These are phyloP conservation scores for Chrysodeixis includens DNA, from an alignment of 2,888 invertebrate genomes.

Conservation along the genomic window DNA sequence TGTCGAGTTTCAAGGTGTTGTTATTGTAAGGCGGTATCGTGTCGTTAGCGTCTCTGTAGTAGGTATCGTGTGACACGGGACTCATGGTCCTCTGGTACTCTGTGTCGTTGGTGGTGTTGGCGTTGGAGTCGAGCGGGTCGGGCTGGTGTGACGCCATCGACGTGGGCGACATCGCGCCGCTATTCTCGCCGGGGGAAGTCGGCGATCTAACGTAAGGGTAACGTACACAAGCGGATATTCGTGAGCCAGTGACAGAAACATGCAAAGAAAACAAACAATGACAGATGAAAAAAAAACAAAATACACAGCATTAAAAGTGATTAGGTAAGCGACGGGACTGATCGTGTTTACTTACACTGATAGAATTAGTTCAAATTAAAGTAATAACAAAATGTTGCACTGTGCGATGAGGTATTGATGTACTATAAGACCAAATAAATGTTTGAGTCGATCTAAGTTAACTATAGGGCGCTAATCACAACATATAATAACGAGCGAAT, in stretches of 20 bases:
- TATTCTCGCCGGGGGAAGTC: conserved; percentile 79
- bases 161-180: conserved; percentile 85
- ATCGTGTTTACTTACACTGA: conserved; percentile 61
- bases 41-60: conserved; percentile 80
- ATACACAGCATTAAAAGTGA: conserved; percentile 67
- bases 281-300: conserved; percentile 77
- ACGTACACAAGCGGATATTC: conserved; percentile 86
- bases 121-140: conserved; percentile 74
- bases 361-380: conserved; percentile 66
- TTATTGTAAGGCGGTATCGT: conserved; percentile 80
- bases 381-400: conserved; percentile 68
- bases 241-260: conserved; percentile 88
- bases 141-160: conserved; percentile 76
- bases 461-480: conserved; percentile 69
- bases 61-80: conserved; percentile 90
- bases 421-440: conserved; percentile 52
- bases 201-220: conserved; percentile 84
- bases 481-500: conserved; percentile 63
- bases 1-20: conserved; percentile 85
- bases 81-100: conserved; percentile 82
- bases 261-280: conserved; percentile 85
- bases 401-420: conserved; percentile 62
- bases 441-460: conserved; percentile 59
- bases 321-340: conserved; percentile 73
- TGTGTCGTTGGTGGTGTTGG: conserved; percentile 70